Evolutionary conservation across 2,113 vertebrate species (phyloP).

Genomic region (Rhea americana): DNA sequence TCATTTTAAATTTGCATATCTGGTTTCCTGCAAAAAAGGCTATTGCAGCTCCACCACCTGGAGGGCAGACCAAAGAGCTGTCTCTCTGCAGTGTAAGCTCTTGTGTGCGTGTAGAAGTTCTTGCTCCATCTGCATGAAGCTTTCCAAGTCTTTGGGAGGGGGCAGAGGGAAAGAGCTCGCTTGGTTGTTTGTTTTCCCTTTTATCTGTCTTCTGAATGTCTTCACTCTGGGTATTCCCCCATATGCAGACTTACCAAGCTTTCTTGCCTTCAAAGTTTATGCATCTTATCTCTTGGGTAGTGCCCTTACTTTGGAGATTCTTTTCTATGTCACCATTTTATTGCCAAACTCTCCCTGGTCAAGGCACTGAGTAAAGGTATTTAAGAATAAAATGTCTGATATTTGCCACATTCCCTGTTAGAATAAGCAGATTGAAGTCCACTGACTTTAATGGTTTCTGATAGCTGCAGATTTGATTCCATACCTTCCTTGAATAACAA

Average conservation of each 20-base stretch:
- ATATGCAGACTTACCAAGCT: not conserved
- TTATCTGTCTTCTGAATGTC: not conserved
- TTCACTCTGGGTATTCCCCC: not conserved
- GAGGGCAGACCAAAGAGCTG: not conserved
- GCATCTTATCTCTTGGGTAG: not conserved
- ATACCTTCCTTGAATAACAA: constrained; percentile 64
- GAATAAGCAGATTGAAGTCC: constrained; percentile 1
- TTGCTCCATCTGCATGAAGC: not conserved
- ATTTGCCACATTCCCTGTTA: not conserved
- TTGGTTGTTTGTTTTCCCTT: accelerated
- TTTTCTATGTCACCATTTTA: not conserved
- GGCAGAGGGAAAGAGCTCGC: not conserved
- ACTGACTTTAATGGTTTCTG: constrained; percentile 46
- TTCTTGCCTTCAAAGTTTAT: not conserved
- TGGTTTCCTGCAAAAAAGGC: not conserved
- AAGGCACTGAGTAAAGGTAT: not conserved
- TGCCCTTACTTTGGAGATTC: not conserved
- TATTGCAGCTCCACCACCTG: not conserved
- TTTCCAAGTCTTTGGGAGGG: not conserved
- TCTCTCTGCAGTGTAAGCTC: not conserved
- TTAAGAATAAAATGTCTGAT: not conserved
- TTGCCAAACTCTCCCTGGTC: not conserved
- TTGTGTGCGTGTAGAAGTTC: accelerated
- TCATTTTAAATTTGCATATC: not conserved
- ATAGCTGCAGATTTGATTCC: constrained; percentile 39